Percentiles rank a stretch among this genome's conserved stretches.
Conservation (phyloP, 1,140 invertebrate species). For the Aethina tumida region DNA sequence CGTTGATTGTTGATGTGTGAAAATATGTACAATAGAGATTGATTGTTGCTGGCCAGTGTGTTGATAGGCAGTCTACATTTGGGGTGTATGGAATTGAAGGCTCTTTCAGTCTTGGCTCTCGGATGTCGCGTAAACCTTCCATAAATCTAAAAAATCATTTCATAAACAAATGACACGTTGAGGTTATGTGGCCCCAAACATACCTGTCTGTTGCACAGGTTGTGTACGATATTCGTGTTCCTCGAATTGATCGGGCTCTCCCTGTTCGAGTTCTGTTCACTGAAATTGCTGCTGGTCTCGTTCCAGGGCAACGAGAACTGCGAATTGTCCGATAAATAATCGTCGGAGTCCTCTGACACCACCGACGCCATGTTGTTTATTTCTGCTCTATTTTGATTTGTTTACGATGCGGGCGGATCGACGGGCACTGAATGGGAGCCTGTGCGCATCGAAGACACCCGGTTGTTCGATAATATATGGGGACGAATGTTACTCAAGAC, state of each 20-base stretch:
- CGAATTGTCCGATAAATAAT: constrained; percentile 24
- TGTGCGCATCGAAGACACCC: too few species aligned
- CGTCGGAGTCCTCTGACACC: constrained; percentile 23
- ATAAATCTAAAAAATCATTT: constrained; percentile 26
- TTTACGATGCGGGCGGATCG: too few species aligned
- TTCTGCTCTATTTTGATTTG: too few species aligned
- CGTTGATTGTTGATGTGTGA: constrained; percentile 5
- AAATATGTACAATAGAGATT: constrained; percentile 17
- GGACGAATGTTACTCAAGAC: too few species aligned
- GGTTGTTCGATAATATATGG: too few species aligned
- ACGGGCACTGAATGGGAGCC: too few species aligned
- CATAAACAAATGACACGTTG: constrained; percentile 15
- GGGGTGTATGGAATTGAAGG: constrained; percentile 49
- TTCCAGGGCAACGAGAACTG: constrained; percentile 17
- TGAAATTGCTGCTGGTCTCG: constrained; percentile 6
- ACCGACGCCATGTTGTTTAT: constrained; percentile 26
- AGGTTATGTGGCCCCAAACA: constrained; percentile 20
- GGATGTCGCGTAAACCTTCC: constrained; percentile 29
- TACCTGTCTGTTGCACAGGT: constrained; percentile 33
- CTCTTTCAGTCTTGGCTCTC: constrained; percentile 34
- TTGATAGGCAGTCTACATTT: constrained; percentile 44
- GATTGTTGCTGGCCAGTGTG: constrained; percentile 30
- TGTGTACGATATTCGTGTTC: constrained; percentile 26
- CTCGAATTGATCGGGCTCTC: constrained; percentile 6
- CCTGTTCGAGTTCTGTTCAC: constrained; percentile 5